Conservation (phyloP, 2,113 vertebrate genomes). For the Procapra przewalskii region DNA sequence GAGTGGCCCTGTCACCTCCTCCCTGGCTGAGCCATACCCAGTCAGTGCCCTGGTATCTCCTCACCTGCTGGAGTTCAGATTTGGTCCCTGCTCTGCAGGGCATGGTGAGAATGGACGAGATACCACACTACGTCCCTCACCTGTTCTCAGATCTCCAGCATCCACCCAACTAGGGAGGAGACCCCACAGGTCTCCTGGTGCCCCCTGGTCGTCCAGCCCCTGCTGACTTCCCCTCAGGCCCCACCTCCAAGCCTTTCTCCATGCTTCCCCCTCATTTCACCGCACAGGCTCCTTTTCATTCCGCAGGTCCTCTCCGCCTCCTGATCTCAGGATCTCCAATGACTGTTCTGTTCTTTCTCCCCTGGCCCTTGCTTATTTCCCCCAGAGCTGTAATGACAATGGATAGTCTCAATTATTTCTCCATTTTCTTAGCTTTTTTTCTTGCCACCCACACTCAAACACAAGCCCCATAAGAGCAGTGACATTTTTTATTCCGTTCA, state of each 20-base stretch:
- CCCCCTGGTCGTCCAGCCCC: background rate
- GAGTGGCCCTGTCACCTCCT: background rate
- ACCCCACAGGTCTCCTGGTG: no score
- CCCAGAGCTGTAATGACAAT: background rate
- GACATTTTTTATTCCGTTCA: background rate
- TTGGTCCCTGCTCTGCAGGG: background rate
- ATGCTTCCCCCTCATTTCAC: accelerated
- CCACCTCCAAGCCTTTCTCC: background rate
- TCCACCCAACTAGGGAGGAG: background rate
- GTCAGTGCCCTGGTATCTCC: background rate
- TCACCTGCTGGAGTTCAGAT: background rate
- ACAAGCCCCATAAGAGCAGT: background rate
- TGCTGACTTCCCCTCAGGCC: background rate
- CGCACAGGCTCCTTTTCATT: background rate
- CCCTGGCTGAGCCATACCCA: background rate
- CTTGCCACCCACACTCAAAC: background rate
- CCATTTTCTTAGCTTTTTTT: background rate
- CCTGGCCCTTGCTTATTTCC: background rate
- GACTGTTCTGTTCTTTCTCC: background rate
- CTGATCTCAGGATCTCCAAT: background rate
- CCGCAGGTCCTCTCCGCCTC: background rate
- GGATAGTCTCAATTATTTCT: background rate
- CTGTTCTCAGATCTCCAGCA: background rate
- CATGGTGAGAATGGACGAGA: background rate
- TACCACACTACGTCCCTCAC: accelerated